These are phyloP conservation scores for Molorchus minor DNA, from an alignment of 2,888 invertebrate genomes.

Conservation along the genomic window DNA sequence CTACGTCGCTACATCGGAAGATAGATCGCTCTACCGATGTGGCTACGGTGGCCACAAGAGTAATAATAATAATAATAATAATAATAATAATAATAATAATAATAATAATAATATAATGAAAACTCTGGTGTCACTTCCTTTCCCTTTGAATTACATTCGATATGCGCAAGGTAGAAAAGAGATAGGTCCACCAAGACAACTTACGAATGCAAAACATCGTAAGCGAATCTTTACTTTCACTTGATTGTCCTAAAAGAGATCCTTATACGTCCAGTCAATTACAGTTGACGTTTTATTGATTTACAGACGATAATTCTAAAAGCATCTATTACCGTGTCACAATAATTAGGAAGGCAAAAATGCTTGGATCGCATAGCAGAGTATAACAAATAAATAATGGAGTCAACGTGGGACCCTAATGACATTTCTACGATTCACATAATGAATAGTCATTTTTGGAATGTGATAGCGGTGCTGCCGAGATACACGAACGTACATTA, in stretches of 20 bases:
- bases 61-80: too few relatives aligned
- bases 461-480: background rate
- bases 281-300: background rate
- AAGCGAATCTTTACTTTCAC: constrained; percentile 20
- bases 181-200: too few relatives aligned
- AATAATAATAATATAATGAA: too few relatives aligned
- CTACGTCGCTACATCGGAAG: too few relatives aligned
- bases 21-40: too few relatives aligned
- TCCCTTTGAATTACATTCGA: too few relatives aligned
- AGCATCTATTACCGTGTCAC: background rate
- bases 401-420: constrained; percentile 2
- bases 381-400: constrained; percentile 1
- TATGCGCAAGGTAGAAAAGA: background rate
- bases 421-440: background rate
- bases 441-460: background rate
- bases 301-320: background rate
- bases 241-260: constrained; percentile 10
- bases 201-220: too few relatives aligned
- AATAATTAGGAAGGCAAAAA: background rate
- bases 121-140: too few relatives aligned
- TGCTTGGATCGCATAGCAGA: background rate
- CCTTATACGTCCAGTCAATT: background rate
- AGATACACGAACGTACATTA: constrained; percentile 2
- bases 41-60: too few relatives aligned
- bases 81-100: too few relatives aligned